Base-by-base conservation (phyloP, 2,113 vertebrate genomes). In the Malurus melanocephalus region DNA sequence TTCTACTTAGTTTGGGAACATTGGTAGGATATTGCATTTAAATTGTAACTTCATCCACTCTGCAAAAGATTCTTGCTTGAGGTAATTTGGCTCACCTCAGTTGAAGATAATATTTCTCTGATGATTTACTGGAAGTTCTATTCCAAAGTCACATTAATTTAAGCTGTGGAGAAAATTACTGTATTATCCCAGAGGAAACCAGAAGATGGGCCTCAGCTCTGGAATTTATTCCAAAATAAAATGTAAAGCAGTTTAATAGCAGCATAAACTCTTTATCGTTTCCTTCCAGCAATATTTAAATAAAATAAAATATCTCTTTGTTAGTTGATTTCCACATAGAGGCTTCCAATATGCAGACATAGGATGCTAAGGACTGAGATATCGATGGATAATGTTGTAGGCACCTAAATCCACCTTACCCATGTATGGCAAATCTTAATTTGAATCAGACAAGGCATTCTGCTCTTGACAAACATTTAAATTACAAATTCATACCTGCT, bases 161-260 rank as follows among this genome's bases (percentile, higher is more conserved):
- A 87, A 72, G 61, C 26, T 56, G 49, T 68, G 57, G 49, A 91
- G 76, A 66, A 88, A 78, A 85, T 81, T 32, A 64, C 33, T 67
- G 3, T 75, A 40, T 43, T 89, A 82, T 72, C 72, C 24, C 38
- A 80, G 42, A 89, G 64, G 49, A 85, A 88, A 83, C 19, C 27
- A 55, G 8, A 17, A 30, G n/a, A 82, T 13, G 60, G 51, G 17
- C 27, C 19, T 76, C 59, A 87, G n/a, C 13, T 85, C n/a, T 68
- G n/a, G 35, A 76, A 85, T 68, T 69, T 85, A 76, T 93, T 88
- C 35, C 17, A 40, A 88, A 90, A 89, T 74, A 88, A 87, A 85
- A 65, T 49, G 13, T 68, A 77, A 79, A 77, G 11, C 16, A 57
- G 20, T 88, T 62, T 74, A 61, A 46, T 22, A 66, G 7, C 40